Conservation (phyloP, 2,888 invertebrate genomes). For the Ariolimax columbianus region DNA sequence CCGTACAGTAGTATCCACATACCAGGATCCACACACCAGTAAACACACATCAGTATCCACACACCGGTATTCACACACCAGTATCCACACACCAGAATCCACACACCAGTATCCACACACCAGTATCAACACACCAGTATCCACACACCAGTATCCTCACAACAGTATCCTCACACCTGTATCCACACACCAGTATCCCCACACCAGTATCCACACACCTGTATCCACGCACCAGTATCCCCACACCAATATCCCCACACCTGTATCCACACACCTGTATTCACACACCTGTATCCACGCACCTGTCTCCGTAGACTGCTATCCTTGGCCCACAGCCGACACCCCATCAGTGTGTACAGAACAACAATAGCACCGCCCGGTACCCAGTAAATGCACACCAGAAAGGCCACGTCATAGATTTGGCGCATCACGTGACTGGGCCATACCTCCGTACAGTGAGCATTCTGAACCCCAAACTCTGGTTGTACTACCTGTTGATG, state of each 20-base stretch:
- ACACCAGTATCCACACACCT: conserved; percentile 2
- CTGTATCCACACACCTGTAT: conserved; percentile 80
- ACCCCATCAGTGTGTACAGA: conserved; percentile 78
- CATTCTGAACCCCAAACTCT: conserved; percentile 41
- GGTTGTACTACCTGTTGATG: conserved; percentile 43
- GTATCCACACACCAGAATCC: not conserved
- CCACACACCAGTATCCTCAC: not conserved
- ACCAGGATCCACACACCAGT: too few species aligned
- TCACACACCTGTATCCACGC: conserved; percentile 9
- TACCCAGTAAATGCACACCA: conserved; percentile 86
- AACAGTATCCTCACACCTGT: not conserved
- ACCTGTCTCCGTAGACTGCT: conserved; percentile 59
- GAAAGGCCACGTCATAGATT: conserved; percentile 85
- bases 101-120: too few species aligned
- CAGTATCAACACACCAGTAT: not conserved
- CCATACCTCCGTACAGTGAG: conserved; percentile 61
- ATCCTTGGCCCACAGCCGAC: conserved; percentile 78
- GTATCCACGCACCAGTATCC: conserved; percentile 50
- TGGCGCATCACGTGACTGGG: conserved; percentile 79
- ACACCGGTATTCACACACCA: too few species aligned
- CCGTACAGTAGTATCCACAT: too few species aligned
- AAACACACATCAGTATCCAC: too few species aligned
- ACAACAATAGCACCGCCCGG: conserved; percentile 82
- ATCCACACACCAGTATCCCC: not conserved
- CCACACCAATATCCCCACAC: conserved; percentile 58